These are phyloP conservation scores for Perca flavescens DNA, from an alignment of 2,113 vertebrate genomes.

Conservation along the genomic window DNA sequence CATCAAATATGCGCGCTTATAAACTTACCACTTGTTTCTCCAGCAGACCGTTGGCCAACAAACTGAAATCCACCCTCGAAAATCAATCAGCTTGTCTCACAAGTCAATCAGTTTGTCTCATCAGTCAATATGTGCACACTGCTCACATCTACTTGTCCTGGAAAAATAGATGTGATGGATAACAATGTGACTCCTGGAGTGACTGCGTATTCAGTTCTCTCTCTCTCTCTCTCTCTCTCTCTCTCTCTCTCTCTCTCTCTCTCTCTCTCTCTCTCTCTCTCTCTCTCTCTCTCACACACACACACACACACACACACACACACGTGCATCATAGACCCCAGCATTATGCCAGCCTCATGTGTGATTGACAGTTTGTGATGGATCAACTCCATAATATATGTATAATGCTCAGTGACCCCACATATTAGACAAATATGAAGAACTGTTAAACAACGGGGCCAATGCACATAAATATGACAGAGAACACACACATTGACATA, in stretches of 20 bases:
- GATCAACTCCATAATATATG: neutral
- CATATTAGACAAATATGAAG: conserved; percentile 4
- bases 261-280: conserved; percentile 6
- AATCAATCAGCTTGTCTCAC: conserved; percentile 52
- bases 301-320: neutral
- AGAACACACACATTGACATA: neutral
- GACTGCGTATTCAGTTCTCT: conserved; percentile 37
- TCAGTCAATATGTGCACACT: conserved; percentile 52
- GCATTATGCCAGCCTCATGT: neutral
- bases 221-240: neutral
- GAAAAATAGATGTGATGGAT: conserved; percentile 47
- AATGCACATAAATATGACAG: conserved; percentile 36
- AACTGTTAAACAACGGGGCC: neutral
- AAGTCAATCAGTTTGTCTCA: conserved; percentile 9
- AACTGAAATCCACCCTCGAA: conserved; percentile 42
- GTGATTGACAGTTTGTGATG: neutral
- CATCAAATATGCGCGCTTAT: conserved; percentile 17
- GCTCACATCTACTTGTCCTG: conserved; percentile 28
- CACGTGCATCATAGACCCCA: conserved; percentile 20
- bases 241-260: conserved; percentile 11
- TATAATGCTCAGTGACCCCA: conserved; percentile 12
- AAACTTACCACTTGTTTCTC: conserved; percentile 70
- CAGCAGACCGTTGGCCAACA: conserved; percentile 31
- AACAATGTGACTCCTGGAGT: conserved; percentile 58
- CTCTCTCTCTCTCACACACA: neutral